A percentile compares a stretch with the other conserved stretches of the same genome.
Conservation (phyloP, 64 coral and sea anemone species). For the Montipora cactus region DNA sequence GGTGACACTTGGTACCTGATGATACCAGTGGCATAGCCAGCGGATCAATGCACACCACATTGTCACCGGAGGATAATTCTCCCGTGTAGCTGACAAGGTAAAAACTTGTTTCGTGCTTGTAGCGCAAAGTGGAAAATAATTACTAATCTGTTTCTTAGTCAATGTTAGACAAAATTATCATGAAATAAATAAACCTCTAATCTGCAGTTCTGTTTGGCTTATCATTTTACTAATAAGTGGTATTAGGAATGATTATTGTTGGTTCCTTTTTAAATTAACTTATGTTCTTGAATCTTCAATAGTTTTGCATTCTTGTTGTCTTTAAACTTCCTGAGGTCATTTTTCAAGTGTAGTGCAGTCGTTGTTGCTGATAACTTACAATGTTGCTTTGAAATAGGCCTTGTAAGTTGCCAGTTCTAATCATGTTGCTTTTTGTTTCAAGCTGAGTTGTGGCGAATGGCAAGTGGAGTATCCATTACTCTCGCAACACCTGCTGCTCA, state of each 20-base stretch:
- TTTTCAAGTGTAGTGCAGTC: too few species aligned
- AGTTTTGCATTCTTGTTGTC: background rate
- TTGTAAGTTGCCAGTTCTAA: constrained; percentile 19
- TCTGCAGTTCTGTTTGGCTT: background rate
- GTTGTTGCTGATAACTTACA: background rate
- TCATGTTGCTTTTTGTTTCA: constrained; percentile 55
- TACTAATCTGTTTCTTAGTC: background rate
- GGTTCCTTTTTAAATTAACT: background rate
- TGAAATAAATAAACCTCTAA: background rate
- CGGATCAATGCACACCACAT: constrained; percentile 29
- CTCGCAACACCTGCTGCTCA: constrained; percentile 49
- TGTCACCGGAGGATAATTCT: background rate
- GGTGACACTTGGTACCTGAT: constrained; percentile 45
- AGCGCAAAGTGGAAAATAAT: background rate
- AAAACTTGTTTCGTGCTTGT: constrained; percentile 24
- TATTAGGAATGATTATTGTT: background rate
- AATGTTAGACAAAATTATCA: background rate
- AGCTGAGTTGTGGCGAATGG: constrained; percentile 52
- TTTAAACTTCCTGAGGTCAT: too few species aligned
- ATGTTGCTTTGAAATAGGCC: background rate
- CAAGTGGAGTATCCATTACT: constrained; percentile 50
- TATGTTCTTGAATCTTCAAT: background rate
- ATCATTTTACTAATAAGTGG: too few species aligned
- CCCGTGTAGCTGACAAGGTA: constrained; percentile 26
- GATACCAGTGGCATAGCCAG: constrained; percentile 44